Base-by-base conservation (phyloP, 2,113 vertebrate species). In the human region DNA sequence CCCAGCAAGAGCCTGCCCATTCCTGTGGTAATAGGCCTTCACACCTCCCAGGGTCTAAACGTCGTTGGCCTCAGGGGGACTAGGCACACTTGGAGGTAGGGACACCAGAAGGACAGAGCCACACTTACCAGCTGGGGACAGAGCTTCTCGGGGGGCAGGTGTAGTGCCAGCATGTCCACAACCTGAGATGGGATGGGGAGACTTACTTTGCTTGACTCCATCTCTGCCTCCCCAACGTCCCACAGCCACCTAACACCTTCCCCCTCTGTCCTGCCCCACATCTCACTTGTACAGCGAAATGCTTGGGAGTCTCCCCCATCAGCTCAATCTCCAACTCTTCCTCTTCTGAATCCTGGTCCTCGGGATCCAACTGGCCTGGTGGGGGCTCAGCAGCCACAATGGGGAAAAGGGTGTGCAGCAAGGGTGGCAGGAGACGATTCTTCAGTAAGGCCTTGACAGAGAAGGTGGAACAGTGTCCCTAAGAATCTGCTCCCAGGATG, bases 111-210 rank as follows among this genome's bases (percentile, higher is more conserved):
- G 30, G 64, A 76, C 35, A 57, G 4, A 84, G 16, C 38, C 10
- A 91, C 16, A 98, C 99, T 98, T 95, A 99, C 99, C 98, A 99
- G 89, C 9, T 99, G 99, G 12, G 98, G 96, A 93, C 99, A 99
- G 32, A 99, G 99, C 93, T 99, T 99, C 96, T 99, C 99, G 1
- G 99, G 99, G 17, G 99, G 99, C 97, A 99, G 98, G 64, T 99
- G 99, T 18, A 99, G 98, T 0, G 99, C 99, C 98, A 99, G 98
- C 16, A 99, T 99, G 93, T 99, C 99, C 73, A 99, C 99, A 20
- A 99, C 99, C 99, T 99, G 89, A 75, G 40, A 90, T 81, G 92
- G 5, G 27, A 92, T 16, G 90, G 18, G 73, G 9, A 92, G 30
- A 76, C 6, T 73, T 78, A 76, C 6, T 78, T 81, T 85, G 27